Conservation (phyloP, 2,113 vertebrate species). For the Brachypteracias leptosomus region DNA sequence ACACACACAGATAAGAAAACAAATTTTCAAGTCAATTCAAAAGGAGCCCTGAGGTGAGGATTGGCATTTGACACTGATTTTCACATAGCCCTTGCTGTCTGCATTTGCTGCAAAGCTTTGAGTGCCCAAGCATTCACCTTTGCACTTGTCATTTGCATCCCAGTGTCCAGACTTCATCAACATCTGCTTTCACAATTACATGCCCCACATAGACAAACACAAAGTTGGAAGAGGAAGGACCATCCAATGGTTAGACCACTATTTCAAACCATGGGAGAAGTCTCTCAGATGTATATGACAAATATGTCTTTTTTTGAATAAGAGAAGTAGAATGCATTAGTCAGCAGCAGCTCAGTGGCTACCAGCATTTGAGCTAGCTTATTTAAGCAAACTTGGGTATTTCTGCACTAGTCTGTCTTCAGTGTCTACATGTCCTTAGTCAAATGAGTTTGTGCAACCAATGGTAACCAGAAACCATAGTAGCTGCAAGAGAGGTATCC, state of each 20-base stretch:
- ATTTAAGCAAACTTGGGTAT: background rate
- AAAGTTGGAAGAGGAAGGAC: background rate
- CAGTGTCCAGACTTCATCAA: background rate
- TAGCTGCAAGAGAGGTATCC: background rate
- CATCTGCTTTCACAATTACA: background rate
- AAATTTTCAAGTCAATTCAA: background rate
- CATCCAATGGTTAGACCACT: background rate
- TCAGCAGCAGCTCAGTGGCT: background rate
- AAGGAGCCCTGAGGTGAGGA: background rate
- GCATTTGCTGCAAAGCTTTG: background rate
- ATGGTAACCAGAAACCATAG: background rate
- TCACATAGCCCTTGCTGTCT: background rate
- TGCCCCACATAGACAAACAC: background rate
- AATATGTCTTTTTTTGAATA: too few species aligned
- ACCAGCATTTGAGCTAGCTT: background rate
- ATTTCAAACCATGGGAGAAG: background rate
- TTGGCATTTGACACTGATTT: background rate
- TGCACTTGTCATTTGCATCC: background rate
- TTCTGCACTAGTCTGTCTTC: background rate
- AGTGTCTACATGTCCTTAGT: background rate
- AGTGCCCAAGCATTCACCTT: background rate
- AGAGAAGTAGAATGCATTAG: background rate
- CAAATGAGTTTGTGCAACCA: background rate
- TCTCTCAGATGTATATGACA: background rate
- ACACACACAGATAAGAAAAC: background rate